Percentiles rank a stretch among this genome's conserved stretches.
phyloP scores from a whole-genome alignment of 2,888 invertebrate genomes.

The Drosophila emarginata region DNA sequence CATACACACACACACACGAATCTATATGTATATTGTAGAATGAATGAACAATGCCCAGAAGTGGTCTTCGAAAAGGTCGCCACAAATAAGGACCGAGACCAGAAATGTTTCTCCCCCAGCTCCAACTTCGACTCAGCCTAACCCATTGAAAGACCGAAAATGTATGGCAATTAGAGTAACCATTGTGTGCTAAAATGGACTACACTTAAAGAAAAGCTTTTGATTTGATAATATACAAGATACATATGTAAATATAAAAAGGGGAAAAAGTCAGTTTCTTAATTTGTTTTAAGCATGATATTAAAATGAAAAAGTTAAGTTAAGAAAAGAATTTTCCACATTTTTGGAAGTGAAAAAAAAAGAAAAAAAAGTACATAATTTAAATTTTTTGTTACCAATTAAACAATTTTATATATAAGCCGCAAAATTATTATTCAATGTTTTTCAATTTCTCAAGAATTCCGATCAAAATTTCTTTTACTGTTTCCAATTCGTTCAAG shows the following conservation, averaged over 20 bases:
- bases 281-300: too few species aligned
- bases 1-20: constrained; percentile 11
- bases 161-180: constrained; percentile 79
- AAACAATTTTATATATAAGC: too few species aligned
- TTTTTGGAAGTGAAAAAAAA: too few species aligned
- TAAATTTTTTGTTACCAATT: too few species aligned
- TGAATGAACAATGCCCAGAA: constrained; percentile 28
- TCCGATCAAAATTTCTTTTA: background rate
- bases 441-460: too few species aligned
- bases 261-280: too few species aligned
- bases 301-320: too few species aligned
- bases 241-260: too few species aligned
- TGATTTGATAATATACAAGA: too few species aligned
- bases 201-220: background rate
- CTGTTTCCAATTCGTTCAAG: constrained; percentile 12
- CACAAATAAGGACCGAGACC: constrained; percentile 31
- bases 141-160: constrained; percentile 78
- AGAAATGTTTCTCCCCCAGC: background rate
- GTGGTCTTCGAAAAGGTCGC: constrained; percentile 19
- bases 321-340: too few species aligned
- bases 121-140: constrained; percentile 48
- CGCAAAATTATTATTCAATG: too few species aligned
- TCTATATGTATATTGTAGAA: background rate
- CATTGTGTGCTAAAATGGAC: constrained; percentile 60
- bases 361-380: too few species aligned